These are phyloP conservation scores for Lithophane socia DNA, from an alignment of 2,888 invertebrate species.

Conservation along the genomic window DNA sequence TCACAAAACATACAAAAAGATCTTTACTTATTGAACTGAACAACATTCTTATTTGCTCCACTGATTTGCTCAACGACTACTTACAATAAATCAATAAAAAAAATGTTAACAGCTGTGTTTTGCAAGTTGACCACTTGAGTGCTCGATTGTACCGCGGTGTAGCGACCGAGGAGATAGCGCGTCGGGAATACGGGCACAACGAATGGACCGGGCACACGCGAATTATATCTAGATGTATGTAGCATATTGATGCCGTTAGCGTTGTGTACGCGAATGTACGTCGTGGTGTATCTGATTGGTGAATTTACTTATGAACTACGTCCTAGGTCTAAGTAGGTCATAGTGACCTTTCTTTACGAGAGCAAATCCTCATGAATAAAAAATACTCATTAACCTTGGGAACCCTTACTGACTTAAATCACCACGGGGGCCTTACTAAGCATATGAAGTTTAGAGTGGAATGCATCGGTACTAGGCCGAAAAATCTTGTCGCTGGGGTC, in stretches of 20 bases:
- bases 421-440: not conserved
- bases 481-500: not conserved
- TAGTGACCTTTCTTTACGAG: not conserved
- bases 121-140: conserved; percentile 27
- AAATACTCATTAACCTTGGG: not conserved
- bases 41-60: conserved; percentile 7
- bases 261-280: conserved; percentile 69
- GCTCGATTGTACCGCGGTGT: conserved; percentile 51
- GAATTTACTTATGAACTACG: conserved; percentile 29
- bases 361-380: not conserved
- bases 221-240: conserved; percentile 70
- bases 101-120: conserved; percentile 20
- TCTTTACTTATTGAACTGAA: conserved; percentile 4
- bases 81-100: conserved; percentile 59
- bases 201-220: conserved; percentile 80
- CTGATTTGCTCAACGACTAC: conserved; percentile 47
- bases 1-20: conserved; percentile 28
- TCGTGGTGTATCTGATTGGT: conserved; percentile 35
- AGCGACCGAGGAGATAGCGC: conserved; percentile 64
- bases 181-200: conserved; percentile 71
- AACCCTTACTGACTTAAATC: not conserved
- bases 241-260: conserved; percentile 65
- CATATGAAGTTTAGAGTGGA: not conserved
- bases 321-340: not conserved
- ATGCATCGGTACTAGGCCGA: too few relatives aligned